Conservation (phyloP, 2,113 vertebrate species). For the Sprattus sprattus region DNA sequence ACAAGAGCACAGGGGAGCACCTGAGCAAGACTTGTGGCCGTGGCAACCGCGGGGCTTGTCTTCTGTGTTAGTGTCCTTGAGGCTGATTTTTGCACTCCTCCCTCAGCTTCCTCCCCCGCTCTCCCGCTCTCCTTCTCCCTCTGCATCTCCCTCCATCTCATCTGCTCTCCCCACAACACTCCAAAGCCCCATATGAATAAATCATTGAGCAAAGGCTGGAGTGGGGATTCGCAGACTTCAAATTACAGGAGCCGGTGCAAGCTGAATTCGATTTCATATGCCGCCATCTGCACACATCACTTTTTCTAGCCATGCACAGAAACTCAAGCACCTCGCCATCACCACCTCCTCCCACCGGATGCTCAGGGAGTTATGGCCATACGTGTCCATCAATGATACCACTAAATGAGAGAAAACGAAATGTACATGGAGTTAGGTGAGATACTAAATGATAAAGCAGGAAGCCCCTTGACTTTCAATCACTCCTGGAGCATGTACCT, state of each 20-base stretch:
- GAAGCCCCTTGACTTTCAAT: background rate
- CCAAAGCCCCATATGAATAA: slow-evolving; percentile 37
- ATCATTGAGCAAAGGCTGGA: slow-evolving; percentile 26
- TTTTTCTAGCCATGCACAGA: background rate
- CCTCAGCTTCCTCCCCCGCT: background rate
- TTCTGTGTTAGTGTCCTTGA: too few species aligned
- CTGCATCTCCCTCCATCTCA: background rate
- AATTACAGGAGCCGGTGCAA: slow-evolving; percentile 21
- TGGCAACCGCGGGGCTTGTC: too few species aligned
- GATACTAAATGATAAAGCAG: too few species aligned
- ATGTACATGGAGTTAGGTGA: too few species aligned
- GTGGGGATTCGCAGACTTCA: slow-evolving; percentile 30
- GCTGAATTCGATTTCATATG: background rate
- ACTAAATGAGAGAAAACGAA: background rate
- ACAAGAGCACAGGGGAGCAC: background rate
- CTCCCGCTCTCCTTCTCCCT: background rate
- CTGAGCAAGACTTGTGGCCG: too few species aligned
- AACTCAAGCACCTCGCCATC: background rate
- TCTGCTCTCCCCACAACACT: background rate
- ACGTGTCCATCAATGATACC: background rate
- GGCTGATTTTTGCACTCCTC: background rate
- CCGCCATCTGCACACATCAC: background rate
- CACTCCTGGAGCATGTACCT: background rate
- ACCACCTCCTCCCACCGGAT: background rate
- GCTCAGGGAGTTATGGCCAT: background rate